Percentiles rank a stretch among this genome's conserved stretches.
These are phyloP conservation scores for Lithophane socia DNA, from an alignment of 2,888 invertebrate genomes.

Conservation along the genomic window DNA sequence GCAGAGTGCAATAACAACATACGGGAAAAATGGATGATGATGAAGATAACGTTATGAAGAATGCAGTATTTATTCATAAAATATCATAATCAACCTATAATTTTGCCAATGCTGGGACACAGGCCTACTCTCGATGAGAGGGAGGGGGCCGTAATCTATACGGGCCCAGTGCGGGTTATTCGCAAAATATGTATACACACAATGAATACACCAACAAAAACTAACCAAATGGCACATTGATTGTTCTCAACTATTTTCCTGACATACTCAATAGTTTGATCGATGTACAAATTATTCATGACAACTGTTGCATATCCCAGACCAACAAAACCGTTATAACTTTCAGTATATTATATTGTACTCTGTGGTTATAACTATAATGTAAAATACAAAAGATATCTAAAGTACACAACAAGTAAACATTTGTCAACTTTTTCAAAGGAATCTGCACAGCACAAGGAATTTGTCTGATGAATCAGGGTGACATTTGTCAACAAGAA, in stretches of 20 bases:
- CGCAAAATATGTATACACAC: background rate
- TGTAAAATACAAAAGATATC: constrained; percentile 3
- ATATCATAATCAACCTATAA: no score
- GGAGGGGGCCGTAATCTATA: no score
- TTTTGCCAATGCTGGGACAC: no score
- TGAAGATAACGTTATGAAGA: background rate
- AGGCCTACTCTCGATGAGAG: no score
- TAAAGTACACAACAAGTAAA: background rate
- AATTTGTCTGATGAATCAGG: no score
- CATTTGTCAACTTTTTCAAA: background rate
- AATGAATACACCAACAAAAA: constrained; percentile 5
- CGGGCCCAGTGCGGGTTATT: no score
- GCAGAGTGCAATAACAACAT: background rate
- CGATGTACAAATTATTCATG: constrained; percentile 74
- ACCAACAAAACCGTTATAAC: background rate
- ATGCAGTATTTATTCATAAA: background rate
- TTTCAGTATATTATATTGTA: no score
- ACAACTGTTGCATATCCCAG: constrained; percentile 56
- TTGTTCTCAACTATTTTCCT: constrained; percentile 76
- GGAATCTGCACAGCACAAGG: no score
- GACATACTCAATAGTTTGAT: constrained; percentile 73
- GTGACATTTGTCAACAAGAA: no score
- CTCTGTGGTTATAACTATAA: background rate
- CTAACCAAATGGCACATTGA: constrained; percentile 81
- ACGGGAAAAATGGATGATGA: background rate